phyloP scores from a whole-genome alignment of 1,140 invertebrate genomes.

The Bemisia tabaci region DNA sequence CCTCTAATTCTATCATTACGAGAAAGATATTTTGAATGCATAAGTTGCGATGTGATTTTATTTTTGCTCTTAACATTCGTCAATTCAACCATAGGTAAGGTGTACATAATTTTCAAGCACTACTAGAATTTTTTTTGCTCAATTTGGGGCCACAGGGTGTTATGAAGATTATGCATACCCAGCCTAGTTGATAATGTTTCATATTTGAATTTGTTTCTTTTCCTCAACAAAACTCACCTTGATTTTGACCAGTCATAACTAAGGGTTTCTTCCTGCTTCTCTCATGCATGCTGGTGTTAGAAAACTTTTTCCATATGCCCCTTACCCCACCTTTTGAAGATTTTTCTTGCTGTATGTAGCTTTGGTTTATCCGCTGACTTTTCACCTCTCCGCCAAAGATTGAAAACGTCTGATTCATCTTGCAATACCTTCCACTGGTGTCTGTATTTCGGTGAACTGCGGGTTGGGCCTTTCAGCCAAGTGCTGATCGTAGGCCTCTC shows the following conservation, averaged over 20 bases:
- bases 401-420: no score
- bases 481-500: not conserved
- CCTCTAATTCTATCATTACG: no score
- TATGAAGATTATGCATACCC: no score
- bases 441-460: no score
- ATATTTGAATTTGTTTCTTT: not conserved
- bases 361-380: not conserved
- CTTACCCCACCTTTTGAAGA: not conserved
- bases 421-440: no score
- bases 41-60: no score
- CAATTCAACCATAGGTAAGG: not conserved
- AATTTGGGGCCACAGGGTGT: no score
- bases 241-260: not conserved
- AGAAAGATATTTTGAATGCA: no score
- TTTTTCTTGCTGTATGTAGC: not conserved
- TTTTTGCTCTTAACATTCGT: no score
- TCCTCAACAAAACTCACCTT: not conserved
- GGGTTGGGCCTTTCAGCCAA: not conserved
- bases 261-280: not conserved
- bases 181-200: not conserved
- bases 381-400: no score
- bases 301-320: not conserved
- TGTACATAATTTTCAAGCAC: no score
- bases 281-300: not conserved
- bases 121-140: no score